Conservation (phyloP, 2,888 invertebrate species). For the Heliconius sara region DNA sequence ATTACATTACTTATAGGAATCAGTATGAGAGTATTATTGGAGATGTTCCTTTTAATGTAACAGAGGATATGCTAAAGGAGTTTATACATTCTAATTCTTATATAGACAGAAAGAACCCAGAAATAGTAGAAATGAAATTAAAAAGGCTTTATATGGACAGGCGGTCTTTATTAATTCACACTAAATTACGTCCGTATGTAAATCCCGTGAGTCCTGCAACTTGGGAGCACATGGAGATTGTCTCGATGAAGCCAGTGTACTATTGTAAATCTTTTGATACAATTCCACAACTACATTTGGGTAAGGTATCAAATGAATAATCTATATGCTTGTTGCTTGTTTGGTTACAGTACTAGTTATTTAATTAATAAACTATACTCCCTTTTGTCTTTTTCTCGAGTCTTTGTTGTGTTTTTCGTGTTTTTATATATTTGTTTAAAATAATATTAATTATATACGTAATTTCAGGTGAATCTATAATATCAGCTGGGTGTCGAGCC, state of each 20-base stretch:
- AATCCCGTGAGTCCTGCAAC: constrained; percentile 62
- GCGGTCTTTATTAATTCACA: constrained; percentile 64
- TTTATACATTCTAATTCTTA: constrained; percentile 54
- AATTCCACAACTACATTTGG: constrained; percentile 56
- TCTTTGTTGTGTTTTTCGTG: no score
- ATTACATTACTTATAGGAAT: constrained; percentile 66
- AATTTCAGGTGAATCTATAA: constrained; percentile 30
- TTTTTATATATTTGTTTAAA: background rate
- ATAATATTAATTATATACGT: background rate
- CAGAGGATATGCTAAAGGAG: constrained; percentile 54
- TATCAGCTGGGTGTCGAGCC: constrained; percentile 44
- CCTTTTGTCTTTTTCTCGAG: no score
- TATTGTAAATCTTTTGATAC: constrained; percentile 58
- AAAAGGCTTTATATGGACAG: constrained; percentile 67
- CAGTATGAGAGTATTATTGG: constrained; percentile 60
- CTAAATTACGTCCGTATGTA: constrained; percentile 61
- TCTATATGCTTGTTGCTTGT: no score
- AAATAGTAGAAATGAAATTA: constrained; percentile 57
- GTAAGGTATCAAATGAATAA: constrained; percentile 56
- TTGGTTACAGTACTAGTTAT: no score
- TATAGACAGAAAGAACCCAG: constrained; percentile 53
- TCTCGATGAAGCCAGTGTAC: constrained; percentile 54
- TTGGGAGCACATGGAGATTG: constrained; percentile 60
- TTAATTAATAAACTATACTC: no score
- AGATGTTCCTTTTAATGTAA: constrained; percentile 47